Conservation (phyloP, 2,888 invertebrate species). For the Melieria omissa region DNA sequence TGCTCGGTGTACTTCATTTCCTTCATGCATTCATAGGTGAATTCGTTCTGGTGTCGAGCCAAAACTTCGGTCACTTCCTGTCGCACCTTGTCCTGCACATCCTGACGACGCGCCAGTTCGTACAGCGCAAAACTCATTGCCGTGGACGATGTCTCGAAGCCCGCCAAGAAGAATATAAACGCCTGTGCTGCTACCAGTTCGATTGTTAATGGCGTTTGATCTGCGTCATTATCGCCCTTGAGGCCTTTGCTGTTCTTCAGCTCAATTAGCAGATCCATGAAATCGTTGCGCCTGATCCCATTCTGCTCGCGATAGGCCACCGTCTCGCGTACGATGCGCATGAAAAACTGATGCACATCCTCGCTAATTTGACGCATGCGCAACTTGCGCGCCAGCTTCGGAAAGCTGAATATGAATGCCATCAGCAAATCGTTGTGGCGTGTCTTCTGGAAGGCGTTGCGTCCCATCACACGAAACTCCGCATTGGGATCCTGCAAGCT, state of each 20-base stretch:
- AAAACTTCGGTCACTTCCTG: slow-evolving; percentile 62
- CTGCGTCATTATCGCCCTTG: slow-evolving; percentile 48
- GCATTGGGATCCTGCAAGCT: slow-evolving; percentile 64
- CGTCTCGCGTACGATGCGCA: slow-evolving; percentile 63
- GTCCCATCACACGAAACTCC: slow-evolving; percentile 60
- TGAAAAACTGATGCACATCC: slow-evolving; percentile 49
- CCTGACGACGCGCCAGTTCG: slow-evolving; percentile 67
- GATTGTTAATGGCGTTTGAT: slow-evolving; percentile 51
- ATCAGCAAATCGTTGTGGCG: slow-evolving; percentile 38
- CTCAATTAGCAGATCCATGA: slow-evolving; percentile 66
- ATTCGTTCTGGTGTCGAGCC: slow-evolving; percentile 47
- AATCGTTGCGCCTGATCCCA: slow-evolving; percentile 64
- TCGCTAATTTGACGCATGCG: slow-evolving; percentile 40
- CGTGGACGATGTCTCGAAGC: slow-evolving; percentile 69
- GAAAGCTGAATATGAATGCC: slow-evolving; percentile 43
- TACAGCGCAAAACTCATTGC: slow-evolving; percentile 68
- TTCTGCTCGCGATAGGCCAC: slow-evolving; percentile 59
- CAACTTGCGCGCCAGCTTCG: slow-evolving; percentile 41
- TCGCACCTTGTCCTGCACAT: slow-evolving; percentile 66
- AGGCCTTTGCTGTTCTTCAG: slow-evolving; percentile 54
- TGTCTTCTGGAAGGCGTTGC: slow-evolving; percentile 42
- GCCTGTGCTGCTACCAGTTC: slow-evolving; percentile 69
- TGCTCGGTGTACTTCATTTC: slow-evolving; percentile 58
- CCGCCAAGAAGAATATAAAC: slow-evolving; percentile 69
- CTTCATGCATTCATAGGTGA: slow-evolving; percentile 57